phyloP scores from a whole-genome alignment of 2,888 invertebrate species.

The Xestia sexstrigata region DNA sequence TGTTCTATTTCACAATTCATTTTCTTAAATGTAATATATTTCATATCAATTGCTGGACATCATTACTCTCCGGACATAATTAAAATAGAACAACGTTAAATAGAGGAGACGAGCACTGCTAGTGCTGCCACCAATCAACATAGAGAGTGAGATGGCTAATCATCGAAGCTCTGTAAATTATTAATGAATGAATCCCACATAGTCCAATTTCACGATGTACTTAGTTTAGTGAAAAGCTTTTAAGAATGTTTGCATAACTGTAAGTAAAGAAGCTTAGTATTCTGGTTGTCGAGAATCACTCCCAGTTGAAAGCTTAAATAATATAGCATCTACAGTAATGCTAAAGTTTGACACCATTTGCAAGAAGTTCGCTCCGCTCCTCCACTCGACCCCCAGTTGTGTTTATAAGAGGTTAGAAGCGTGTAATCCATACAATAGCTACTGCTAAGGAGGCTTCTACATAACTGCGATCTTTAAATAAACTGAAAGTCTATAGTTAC shows the following conservation, averaged over 20 bases:
- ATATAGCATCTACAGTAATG: slow-evolving; percentile 18
- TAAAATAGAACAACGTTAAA: slow-evolving; percentile 37
- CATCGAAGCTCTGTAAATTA: neutral
- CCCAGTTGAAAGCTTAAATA: slow-evolving; percentile 23
- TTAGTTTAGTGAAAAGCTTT: slow-evolving; percentile 15
- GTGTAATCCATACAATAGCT: slow-evolving; percentile 37
- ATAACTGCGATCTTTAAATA: slow-evolving; percentile 34
- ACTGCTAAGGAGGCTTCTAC: slow-evolving; percentile 1
- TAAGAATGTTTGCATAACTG: slow-evolving; percentile 8
- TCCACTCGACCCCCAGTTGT: slow-evolving; percentile 44
- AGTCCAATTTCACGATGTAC: slow-evolving; percentile 10
- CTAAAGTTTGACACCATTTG: slow-evolving; percentile 51
- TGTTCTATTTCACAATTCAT: slow-evolving; percentile 15
- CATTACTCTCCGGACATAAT: slow-evolving; percentile 2
- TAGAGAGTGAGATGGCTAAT: slow-evolving; percentile 13
- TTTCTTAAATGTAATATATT: slow-evolving; percentile 29
- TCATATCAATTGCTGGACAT: slow-evolving; percentile 9
- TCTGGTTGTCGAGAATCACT: slow-evolving; percentile 38
- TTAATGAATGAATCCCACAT: neutral
- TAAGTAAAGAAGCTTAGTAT: slow-evolving; percentile 15
- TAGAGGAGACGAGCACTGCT: slow-evolving; percentile 21
- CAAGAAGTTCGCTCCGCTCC: slow-evolving; percentile 38
- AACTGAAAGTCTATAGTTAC: slow-evolving; percentile 50
- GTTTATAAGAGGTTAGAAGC: slow-evolving; percentile 24
- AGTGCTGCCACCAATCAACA: slow-evolving; percentile 1